phyloP scores from a whole-genome alignment of 35 echinoderm and acorn worm species.

The Strongylocentrotus purpuratus region DNA sequence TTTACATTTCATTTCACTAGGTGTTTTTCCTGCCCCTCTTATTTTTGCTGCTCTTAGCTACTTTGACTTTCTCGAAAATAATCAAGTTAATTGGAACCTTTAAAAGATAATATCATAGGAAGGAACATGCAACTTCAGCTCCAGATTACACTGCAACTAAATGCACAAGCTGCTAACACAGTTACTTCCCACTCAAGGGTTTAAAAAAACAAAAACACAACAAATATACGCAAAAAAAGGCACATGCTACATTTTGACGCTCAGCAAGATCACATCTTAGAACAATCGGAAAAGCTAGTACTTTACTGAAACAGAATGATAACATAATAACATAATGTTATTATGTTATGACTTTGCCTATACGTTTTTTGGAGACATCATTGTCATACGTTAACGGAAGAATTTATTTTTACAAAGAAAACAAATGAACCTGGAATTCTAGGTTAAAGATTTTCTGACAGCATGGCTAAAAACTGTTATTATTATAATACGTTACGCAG shows the following conservation, averaged over 20 bases:
- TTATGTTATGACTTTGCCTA: background rate
- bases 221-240: background rate
- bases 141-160: background rate
- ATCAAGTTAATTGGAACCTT: too few relatives aligned
- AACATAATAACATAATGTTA: too few relatives aligned
- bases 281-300: background rate
- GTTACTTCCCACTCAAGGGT: background rate
- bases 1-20: too few relatives aligned
- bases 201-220: background rate
- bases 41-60: too few relatives aligned
- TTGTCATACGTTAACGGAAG: background rate
- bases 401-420: background rate
- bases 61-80: too few relatives aligned
- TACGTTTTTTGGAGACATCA: background rate
- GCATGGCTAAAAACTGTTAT: background rate
- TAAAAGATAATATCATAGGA: too few relatives aligned
- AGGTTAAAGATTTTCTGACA: background rate
- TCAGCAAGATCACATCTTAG: background rate
- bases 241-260: background rate
- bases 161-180: background rate
- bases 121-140: too few relatives aligned
- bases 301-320: background rate
- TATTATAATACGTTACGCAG: background rate
- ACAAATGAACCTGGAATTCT: background rate
- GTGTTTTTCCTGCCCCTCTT: too few relatives aligned